Evolutionary conservation across 2,797 vertebrate genomes (phyloP), one percentile per base, ranked within the genome.

Genomic region (Microtus californicus): DNA sequence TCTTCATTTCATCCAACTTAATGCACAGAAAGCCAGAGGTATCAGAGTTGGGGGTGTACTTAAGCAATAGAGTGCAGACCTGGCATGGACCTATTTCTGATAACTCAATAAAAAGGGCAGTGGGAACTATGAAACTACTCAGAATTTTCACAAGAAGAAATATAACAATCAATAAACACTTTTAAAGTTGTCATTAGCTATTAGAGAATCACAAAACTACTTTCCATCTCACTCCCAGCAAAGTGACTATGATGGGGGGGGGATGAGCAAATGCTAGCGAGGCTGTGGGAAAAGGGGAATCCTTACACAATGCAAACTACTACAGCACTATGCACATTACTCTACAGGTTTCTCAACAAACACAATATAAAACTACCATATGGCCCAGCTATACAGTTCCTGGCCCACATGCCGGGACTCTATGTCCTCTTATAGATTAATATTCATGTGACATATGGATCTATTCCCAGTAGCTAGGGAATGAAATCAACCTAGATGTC

Each of bases 291-390:
- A 27, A 48, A 34, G 17, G 59, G 3, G 10, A 17, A 31, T 21
- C 61, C 9, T 12, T 12, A 7, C 45, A n/a, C 31, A 85, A 6
- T 51, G 43, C 15, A n/a, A 85, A 69, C 43, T n/a, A 23, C 0
- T n/a, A 1, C 6, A 67, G 23, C 34, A n/a, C 12, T 69, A n/a
- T 51, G 43, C 0, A 1, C 67, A n/a, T 7, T 19, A 48, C 1
- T 45, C 31, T 69, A 25, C 6, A 27, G 1, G 31, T 67, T 67
- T 51, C 82, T 67, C 82, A 25, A 54, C 14, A 51, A 31, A 7
- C 56, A 31, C 31, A 43, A 43, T 63, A 43, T 43, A 82, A 63
- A 85, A n/a, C 61, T 48, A 23, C 61, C 15, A 12, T 31, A 7
- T 34, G 3, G 9, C 31, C 11, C 45, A 29, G 63, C 21, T 67